These are phyloP conservation scores for Sclerodermus sp. DNA, from an alignment of 2,888 invertebrate genomes.

Conservation along the genomic window DNA sequence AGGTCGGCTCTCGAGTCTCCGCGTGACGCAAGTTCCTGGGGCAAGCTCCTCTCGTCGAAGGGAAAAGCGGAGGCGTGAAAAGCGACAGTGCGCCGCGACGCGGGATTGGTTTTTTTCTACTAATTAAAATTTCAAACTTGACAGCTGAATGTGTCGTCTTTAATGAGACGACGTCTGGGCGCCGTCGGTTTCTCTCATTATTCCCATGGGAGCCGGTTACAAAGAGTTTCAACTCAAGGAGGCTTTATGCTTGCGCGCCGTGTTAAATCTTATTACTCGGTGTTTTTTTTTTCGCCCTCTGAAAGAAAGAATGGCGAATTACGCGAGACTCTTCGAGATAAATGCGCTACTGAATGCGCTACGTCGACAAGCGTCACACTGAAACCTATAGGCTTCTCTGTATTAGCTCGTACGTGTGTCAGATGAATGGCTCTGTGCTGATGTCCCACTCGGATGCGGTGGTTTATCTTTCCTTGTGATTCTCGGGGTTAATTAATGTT, in stretches of 20 bases:
- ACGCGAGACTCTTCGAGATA: neutral
- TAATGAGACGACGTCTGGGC: constrained; percentile 40
- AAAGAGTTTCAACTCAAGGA: constrained; percentile 14
- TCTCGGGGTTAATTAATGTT: constrained; percentile 31
- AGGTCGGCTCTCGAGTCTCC: constrained; percentile 14
- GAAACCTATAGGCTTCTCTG: neutral
- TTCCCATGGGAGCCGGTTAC: constrained; percentile 27
- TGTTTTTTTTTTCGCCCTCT: constrained; percentile 5
- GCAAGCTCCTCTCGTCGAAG: constrained; percentile 9
- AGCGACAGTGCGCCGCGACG: constrained; percentile 13
- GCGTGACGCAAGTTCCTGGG: neutral
- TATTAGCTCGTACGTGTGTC: neutral
- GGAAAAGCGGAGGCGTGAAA: constrained; percentile 9
- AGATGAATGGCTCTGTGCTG: neutral
- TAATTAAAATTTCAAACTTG: constrained; percentile 46
- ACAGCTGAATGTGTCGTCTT: constrained; percentile 38
- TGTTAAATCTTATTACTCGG: constrained; percentile 21
- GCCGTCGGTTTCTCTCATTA: constrained; percentile 32
- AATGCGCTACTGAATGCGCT: neutral
- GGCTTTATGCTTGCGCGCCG: constrained; percentile 10
- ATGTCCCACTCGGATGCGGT: neutral
- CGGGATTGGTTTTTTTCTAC: constrained; percentile 33
- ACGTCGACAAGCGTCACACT: neutral
- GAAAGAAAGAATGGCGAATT: constrained; percentile 16
- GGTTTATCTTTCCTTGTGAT: neutral